Percentiles rank a stretch among this genome's conserved stretches.
phyloP scores from a whole-genome alignment of 2,113 vertebrate genomes.

The Nothobranchius furzeri region DNA sequence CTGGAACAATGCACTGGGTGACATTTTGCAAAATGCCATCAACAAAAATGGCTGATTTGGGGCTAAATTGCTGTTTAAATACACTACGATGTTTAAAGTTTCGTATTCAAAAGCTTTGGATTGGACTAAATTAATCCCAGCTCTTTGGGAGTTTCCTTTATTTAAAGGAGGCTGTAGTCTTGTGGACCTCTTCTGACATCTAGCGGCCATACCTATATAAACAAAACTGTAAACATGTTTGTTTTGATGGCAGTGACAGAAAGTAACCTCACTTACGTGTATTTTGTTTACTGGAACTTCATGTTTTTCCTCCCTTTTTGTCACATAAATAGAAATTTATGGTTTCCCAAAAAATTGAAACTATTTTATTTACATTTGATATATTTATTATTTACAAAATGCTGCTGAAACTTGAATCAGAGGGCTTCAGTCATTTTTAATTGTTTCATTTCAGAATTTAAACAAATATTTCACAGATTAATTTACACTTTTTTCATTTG shows the following conservation, averaged over 20 bases:
- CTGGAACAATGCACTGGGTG: slow-evolving; percentile 1
- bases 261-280: not conserved
- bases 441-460: too few species aligned
- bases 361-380: too few species aligned
- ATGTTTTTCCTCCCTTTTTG: too few species aligned
- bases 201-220: slow-evolving; percentile 46
- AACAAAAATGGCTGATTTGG: not conserved
- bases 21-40: not conserved
- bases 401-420: too few species aligned
- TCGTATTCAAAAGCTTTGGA: not conserved
- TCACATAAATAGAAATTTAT: too few species aligned
- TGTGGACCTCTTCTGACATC: slow-evolving; percentile 67
- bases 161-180: not conserved
- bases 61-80: not conserved
- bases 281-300: too few species aligned
- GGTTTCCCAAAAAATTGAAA: too few species aligned
- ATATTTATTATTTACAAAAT: too few species aligned
- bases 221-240: not conserved
- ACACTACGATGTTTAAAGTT: not conserved
- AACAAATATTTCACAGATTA: too few species aligned
- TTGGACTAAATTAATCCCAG: not conserved
- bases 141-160: not conserved
- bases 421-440: too few species aligned
- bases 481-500: too few species aligned
- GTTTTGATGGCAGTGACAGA: not conserved